Evolutionary conservation across 2,888 invertebrate species (phyloP).

Genomic region (Tachina grossa): DNA sequence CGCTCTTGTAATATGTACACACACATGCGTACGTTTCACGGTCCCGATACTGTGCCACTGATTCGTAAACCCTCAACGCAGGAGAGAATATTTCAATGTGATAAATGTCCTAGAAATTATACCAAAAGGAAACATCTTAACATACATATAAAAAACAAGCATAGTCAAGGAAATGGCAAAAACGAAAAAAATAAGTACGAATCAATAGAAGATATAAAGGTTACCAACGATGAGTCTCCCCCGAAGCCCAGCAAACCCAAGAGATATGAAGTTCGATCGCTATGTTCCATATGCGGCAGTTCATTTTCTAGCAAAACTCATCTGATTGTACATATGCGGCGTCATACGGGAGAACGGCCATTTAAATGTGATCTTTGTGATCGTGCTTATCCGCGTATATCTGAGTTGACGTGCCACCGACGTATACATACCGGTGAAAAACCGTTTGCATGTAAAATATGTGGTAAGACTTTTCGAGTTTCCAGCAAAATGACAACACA

Average conservation of each 20-base stretch:
- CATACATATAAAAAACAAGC: slow-evolving; percentile 77
- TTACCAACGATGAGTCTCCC: not conserved
- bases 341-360: slow-evolving; percentile 61
- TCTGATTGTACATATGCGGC: slow-evolving; percentile 60
- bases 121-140: slow-evolving; percentile 78
- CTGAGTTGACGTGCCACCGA: slow-evolving; percentile 47
- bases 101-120: slow-evolving; percentile 77
- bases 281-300: slow-evolving; percentile 85
- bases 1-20: slow-evolving; percentile 85
- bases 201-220: not conserved
- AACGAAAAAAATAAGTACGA: slow-evolving; percentile 80
- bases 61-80: slow-evolving; percentile 74
- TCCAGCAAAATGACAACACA: slow-evolving; percentile 58
- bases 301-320: slow-evolving; percentile 84
- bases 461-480: slow-evolving; percentile 62
- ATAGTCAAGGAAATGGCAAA: slow-evolving; percentile 50
- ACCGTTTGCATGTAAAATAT: slow-evolving; percentile 62
- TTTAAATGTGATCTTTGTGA: slow-evolving; percentile 68
- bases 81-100: slow-evolving; percentile 78
- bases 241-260: slow-evolving; percentile 19
- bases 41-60: slow-evolving; percentile 54
- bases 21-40: slow-evolving; percentile 80
- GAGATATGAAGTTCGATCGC: slow-evolving; percentile 45
- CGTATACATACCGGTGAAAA: slow-evolving; percentile 67
- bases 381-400: slow-evolving; percentile 44